Conservation (phyloP, 2,113 vertebrate species). For the Cacatua alba region DNA sequence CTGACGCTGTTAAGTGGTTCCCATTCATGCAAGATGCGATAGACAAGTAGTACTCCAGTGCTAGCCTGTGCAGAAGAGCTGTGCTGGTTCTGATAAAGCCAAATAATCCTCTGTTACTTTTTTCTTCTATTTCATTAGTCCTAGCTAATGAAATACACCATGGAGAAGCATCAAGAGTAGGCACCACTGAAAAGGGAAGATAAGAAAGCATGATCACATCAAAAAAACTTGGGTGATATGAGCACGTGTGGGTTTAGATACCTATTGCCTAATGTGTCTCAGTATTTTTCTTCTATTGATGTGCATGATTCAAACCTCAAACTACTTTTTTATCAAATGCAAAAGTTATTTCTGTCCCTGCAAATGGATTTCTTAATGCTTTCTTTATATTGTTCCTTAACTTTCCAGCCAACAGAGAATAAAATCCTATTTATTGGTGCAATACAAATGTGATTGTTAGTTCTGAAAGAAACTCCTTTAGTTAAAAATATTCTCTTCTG, state of each 20-base stretch:
- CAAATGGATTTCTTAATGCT: background rate
- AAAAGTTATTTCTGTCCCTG: background rate
- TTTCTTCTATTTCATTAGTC: background rate
- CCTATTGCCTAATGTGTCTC: background rate
- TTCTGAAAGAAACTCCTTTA: constrained; percentile 40
- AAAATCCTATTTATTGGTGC: constrained; percentile 29
- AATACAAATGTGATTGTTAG: constrained; percentile 19
- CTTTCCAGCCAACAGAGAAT: constrained; percentile 19
- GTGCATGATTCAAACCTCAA: background rate
- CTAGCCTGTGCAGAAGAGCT: background rate
- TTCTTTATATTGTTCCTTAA: background rate
- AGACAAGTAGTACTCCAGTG: background rate
- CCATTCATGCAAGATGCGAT: background rate
- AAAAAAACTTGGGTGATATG: background rate
- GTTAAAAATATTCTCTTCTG: constrained; percentile 30
- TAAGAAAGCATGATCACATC: background rate
- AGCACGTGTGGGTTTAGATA: background rate
- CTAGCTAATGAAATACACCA: background rate
- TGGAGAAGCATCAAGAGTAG: background rate
- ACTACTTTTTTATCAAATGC: background rate
- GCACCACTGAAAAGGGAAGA: background rate
- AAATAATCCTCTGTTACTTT: background rate
- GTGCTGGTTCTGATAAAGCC: background rate
- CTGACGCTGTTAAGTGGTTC: background rate
- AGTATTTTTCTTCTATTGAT: background rate